Percentiles rank a stretch among this genome's conserved stretches.
Conservation (phyloP, 2,113 vertebrate species). For the Catharus minimus region DNA sequence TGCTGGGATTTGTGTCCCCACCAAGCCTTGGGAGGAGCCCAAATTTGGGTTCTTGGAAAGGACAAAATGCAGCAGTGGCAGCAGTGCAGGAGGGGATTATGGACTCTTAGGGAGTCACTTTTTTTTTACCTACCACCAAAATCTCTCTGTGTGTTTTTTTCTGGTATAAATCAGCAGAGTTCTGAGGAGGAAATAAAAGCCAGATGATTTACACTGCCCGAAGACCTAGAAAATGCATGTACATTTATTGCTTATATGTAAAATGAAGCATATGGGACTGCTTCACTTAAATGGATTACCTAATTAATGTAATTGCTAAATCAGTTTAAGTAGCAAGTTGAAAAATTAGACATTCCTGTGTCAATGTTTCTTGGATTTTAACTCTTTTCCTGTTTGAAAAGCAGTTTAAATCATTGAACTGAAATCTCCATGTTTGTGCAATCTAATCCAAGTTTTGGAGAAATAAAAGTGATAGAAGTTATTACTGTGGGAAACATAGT, state of each 20-base stretch:
- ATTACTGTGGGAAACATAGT: not conserved
- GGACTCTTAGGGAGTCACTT: not conserved
- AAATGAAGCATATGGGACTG: not conserved
- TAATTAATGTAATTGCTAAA: slow-evolving; percentile 18
- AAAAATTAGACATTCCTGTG: not conserved
- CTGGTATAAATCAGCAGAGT: not conserved
- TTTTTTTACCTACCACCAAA: not conserved
- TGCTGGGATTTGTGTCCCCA: not conserved
- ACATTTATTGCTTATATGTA: not conserved
- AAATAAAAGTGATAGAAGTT: not conserved
- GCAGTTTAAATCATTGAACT: not conserved
- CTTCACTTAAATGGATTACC: not conserved
- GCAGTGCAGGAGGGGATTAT: not conserved
- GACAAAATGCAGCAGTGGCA: rapidly evolving
- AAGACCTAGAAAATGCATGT: not conserved
- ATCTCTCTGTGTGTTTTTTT: not conserved
- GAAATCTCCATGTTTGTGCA: not conserved
- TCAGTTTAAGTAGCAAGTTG: not conserved
- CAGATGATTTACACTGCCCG: slow-evolving; percentile 3
- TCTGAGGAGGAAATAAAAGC: slow-evolving; percentile 27
- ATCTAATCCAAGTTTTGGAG: not conserved
- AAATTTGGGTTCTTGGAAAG: not conserved
- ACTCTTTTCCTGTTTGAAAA: not conserved
- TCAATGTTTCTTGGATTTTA: not conserved
- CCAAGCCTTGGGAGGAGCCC: not conserved